Conservation (phyloP, 2,888 invertebrate genomes). For the Sesia apiformis region DNA sequence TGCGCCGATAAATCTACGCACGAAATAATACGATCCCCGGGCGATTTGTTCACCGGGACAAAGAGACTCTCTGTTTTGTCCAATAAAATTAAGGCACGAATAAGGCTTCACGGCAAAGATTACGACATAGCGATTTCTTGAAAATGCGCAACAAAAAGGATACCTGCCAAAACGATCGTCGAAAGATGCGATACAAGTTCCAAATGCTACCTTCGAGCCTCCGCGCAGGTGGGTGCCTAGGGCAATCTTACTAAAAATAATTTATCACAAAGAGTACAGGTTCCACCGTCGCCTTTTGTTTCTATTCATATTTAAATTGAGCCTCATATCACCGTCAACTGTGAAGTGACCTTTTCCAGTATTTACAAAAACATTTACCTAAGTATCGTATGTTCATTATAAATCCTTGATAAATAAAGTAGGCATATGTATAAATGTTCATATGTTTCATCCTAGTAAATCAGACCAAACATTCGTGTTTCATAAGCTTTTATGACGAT, state of each 20-base stretch:
- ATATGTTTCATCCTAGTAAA: background rate
- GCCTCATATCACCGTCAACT: background rate
- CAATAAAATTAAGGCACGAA: conserved; percentile 51
- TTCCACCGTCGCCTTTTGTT: conserved; percentile 23
- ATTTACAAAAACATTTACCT: background rate
- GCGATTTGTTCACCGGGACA: conserved; percentile 62
- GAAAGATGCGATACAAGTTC: too few species aligned
- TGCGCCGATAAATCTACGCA: conserved; percentile 66
- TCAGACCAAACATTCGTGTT: background rate
- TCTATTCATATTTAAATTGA: conserved; percentile 4
- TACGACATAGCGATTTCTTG: background rate
- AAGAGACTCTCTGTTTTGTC: conserved; percentile 49
- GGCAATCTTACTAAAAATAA: conserved; percentile 18
- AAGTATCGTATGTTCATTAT: background rate
- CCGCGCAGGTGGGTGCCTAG: conserved; percentile 7
- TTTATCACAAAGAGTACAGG: conserved; percentile 24
- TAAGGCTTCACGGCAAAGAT: background rate
- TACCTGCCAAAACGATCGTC: too few species aligned
- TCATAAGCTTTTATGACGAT: too few species aligned
- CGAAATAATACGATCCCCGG: conserved; percentile 64
- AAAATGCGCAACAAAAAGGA: too few species aligned
- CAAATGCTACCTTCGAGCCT: background rate
- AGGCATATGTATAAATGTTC: background rate
- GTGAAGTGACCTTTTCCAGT: background rate
- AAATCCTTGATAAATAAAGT: background rate